phyloP scores from a whole-genome alignment of 2,888 invertebrate species.

The Tetragonisca angustula region DNA sequence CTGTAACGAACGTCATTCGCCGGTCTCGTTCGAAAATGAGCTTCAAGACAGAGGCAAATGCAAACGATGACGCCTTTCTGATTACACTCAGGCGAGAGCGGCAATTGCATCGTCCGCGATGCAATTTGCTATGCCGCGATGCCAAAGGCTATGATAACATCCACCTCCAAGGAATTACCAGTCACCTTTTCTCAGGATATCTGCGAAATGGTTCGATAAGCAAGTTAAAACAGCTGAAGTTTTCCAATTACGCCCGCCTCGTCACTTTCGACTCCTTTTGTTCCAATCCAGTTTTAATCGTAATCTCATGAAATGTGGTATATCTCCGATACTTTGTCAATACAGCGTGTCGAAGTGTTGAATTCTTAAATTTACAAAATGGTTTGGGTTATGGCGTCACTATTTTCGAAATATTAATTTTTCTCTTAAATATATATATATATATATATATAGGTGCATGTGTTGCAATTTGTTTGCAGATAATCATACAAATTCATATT shows the following conservation, averaged over 20 bases:
- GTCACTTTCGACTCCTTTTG: conserved; percentile 7
- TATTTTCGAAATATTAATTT: no score
- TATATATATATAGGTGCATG: no score
- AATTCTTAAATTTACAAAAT: no score
- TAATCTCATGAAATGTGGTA: conserved; percentile 27
- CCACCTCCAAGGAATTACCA: conserved; percentile 10
- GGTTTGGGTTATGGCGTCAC: no score
- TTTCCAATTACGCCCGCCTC: conserved; percentile 41
- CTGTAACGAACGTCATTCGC: conserved; percentile 26
- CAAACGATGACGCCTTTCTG: conserved; percentile 15
- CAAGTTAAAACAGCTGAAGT: conserved; percentile 56
- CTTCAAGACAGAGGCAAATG: conserved; percentile 14
- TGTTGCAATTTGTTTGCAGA: no score
- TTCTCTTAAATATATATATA: no score
- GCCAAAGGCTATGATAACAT: not conserved
- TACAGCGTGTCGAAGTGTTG: not conserved
- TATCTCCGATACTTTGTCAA: not conserved
- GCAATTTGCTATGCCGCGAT: conserved; percentile 31
- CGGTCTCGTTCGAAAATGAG: conserved; percentile 9
- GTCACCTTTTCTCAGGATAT: conserved; percentile 21
- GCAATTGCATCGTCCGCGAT: conserved; percentile 17
- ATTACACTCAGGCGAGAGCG: conserved; percentile 16
- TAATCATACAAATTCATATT: no score
- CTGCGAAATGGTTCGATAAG: conserved; percentile 34
- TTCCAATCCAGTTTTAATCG: conserved; percentile 42